phyloP scores from a whole-genome alignment of 2,888 invertebrate genomes.

The Seladonia tumulorum region DNA sequence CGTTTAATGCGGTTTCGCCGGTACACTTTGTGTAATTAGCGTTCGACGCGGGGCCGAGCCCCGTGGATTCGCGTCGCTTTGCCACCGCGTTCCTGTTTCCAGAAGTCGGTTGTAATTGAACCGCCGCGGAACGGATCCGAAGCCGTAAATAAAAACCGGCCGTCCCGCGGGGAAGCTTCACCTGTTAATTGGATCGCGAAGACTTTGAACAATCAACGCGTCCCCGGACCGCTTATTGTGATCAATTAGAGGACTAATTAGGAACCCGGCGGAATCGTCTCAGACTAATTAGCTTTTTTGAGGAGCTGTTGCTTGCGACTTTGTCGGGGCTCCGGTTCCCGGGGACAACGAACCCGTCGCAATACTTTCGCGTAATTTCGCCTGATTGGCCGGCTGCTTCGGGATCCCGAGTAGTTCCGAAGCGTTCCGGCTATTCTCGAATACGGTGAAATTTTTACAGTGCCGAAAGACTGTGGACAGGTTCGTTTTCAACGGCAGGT shows the following conservation, averaged over 20 bases:
- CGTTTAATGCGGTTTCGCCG: slow-evolving; percentile 30
- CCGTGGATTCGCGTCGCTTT: not conserved
- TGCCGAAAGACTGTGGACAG: not conserved
- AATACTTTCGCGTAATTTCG: not conserved
- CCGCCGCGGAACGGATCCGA: not conserved
- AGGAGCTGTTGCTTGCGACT: not conserved
- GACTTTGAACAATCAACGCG: slow-evolving; percentile 17
- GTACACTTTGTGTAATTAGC: slow-evolving; percentile 51
- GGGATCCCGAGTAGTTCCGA: not conserved
- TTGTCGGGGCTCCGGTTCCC: not conserved
- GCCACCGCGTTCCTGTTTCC: not conserved
- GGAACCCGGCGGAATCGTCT: not conserved
- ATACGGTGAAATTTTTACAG: not conserved
- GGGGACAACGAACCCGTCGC: not conserved
- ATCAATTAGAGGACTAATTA: slow-evolving; percentile 32
- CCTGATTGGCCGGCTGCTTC: not conserved
- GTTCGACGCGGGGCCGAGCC: not conserved
- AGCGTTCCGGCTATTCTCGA: not conserved
- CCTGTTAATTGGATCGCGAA: slow-evolving; percentile 34
- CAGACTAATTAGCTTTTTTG: not conserved
- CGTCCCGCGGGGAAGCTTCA: not conserved
- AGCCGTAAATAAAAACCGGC: slow-evolving; percentile 31
- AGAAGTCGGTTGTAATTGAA: slow-evolving; percentile 26
- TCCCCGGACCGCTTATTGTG: not conserved
- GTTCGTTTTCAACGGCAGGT: not conserved